phyloP scores from a whole-genome alignment of 2,888 invertebrate species.

The Helicoverpa assulta region DNA sequence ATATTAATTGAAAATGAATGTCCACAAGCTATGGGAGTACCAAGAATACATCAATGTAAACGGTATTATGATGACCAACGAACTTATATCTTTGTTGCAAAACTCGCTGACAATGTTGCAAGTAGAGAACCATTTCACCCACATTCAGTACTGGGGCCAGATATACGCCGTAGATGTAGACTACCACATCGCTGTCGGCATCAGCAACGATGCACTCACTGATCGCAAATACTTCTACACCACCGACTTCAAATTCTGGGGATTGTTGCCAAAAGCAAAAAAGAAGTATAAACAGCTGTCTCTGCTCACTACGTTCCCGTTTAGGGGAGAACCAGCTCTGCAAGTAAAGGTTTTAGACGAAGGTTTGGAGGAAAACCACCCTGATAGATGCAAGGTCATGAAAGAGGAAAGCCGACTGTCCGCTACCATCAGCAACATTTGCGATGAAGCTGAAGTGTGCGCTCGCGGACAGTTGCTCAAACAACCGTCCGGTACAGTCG shows the following conservation, averaged over 20 bases:
- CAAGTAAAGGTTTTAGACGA: conserved; percentile 87
- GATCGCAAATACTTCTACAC: conserved; percentile 95
- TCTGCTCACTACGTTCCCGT: conserved; percentile 83
- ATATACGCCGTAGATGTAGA: conserved; percentile 94
- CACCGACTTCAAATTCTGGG: conserved; percentile 93
- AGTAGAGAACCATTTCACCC: conserved; percentile 95
- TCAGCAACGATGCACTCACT: conserved; percentile 93
- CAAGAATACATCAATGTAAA: conserved; percentile 86
- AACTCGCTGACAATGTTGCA: conserved; percentile 95
- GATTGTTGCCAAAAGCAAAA: conserved; percentile 83
- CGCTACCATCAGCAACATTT: conserved; percentile 92
- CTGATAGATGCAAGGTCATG: conserved; percentile 87
- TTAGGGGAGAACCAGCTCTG: conserved; percentile 88
- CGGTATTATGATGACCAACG: conserved; percentile 93
- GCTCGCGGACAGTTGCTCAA: conserved; percentile 95
- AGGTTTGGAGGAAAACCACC: conserved; percentile 79
- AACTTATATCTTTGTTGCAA: conserved; percentile 93
- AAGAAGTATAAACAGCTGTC: conserved; percentile 83
- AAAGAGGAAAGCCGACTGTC: conserved; percentile 95
- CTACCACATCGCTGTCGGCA: conserved; percentile 96
- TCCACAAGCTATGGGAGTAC: conserved; percentile 87
- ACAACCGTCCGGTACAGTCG: conserved; percentile 92
- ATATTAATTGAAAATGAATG: conserved; percentile 72
- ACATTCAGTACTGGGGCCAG: conserved; percentile 96
- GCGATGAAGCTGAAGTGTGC: conserved; percentile 93